phyloP scores from a whole-genome alignment of 2,113 vertebrate species.

The Charina bottae region DNA sequence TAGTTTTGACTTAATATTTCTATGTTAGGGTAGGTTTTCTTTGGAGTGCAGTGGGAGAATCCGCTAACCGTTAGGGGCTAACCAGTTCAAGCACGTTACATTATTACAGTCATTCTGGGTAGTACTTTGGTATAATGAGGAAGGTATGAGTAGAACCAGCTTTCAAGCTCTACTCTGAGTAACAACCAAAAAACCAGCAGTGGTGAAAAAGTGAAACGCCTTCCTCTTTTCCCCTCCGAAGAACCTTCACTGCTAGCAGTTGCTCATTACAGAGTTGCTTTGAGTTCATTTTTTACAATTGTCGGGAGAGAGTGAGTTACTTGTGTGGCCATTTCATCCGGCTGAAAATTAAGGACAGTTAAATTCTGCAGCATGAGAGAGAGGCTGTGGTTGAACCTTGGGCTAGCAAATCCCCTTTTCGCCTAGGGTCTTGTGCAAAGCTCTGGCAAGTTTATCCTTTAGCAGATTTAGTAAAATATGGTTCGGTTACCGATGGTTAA shows the following conservation, averaged over 20 bases:
- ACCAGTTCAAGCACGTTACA: neutral
- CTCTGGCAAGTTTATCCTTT: neutral
- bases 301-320: neutral
- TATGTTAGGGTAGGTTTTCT: neutral
- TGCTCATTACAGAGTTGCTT: neutral
- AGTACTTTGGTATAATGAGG: neutral
- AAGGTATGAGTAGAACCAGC: neutral
- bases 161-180: neutral
- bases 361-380: neutral
- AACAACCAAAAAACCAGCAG: neutral
- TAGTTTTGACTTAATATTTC: neutral
- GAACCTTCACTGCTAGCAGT: neutral
- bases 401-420: neutral
- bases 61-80: neutral
- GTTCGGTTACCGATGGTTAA: neutral
- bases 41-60: neutral
- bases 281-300: neutral
- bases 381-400: rapidly evolving
- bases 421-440: neutral
- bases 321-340: neutral
- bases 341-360: neutral
- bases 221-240: neutral
- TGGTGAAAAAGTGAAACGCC: neutral
- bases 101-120: neutral
- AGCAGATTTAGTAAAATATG: neutral